Percentiles rank a stretch among this genome's conserved stretches.
Evolutionary conservation across 2,113 vertebrate genomes (phyloP).

Genomic region (Glaucidium brasilianum): DNA sequence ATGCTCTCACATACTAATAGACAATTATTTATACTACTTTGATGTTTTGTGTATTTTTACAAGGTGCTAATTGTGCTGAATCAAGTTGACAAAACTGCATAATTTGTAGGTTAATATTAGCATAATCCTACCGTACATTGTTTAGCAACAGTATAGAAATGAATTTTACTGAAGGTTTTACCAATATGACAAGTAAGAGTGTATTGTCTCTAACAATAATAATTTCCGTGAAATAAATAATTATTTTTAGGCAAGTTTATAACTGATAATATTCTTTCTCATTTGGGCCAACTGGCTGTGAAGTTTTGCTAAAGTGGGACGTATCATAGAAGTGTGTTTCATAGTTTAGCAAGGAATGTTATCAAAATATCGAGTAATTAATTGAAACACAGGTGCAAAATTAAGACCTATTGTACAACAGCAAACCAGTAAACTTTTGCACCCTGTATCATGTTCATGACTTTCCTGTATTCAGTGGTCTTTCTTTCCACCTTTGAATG

Average conservation of each 20-base stretch:
- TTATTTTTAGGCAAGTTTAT: background rate
- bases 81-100: slow-evolving; percentile 62
- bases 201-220: background rate
- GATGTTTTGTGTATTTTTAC: slow-evolving; percentile 63
- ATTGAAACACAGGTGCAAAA: background rate
- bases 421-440: background rate
- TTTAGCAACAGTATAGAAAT: slow-evolving; percentile 41
- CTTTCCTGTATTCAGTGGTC: background rate
- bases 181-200: background rate
- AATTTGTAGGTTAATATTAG: slow-evolving; percentile 74
- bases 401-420: background rate
- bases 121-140: slow-evolving; percentile 54
- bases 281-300: background rate
- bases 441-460: background rate
- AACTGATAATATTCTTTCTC: background rate
- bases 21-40: slow-evolving; percentile 64
- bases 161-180: background rate
- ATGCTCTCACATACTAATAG: slow-evolving; percentile 26
- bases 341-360: background rate
- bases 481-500: background rate
- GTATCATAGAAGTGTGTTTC: background rate
- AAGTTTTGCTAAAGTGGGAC: background rate
- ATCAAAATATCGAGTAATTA: background rate
- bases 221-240: background rate
- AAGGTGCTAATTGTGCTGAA: slow-evolving; percentile 70